These are phyloP conservation scores for Trididemnum clinides DNA, from an alignment of 23 tunicate genomes.

Conservation along the genomic window DNA sequence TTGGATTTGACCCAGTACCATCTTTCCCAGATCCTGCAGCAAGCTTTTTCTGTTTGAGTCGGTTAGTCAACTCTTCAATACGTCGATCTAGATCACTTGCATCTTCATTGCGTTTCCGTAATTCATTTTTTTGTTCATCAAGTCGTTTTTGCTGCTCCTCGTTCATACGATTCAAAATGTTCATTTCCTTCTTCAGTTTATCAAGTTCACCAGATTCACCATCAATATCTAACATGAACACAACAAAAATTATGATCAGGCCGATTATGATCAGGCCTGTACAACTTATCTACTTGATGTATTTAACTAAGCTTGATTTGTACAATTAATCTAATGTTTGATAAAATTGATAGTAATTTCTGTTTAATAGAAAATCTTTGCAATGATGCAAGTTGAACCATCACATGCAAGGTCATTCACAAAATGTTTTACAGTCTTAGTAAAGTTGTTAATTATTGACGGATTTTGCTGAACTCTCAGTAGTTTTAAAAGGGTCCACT, in stretches of 20 bases:
- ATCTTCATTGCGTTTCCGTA: conserved; percentile 81
- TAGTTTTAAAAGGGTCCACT: too few species aligned
- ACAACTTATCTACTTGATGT: neutral
- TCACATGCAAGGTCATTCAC: too few species aligned
- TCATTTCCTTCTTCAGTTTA: conserved; percentile 59
- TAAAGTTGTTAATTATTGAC: too few species aligned
- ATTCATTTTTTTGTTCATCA: conserved; percentile 60
- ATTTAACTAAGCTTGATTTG: neutral
- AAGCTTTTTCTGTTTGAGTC: conserved; percentile 63
- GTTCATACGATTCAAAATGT: conserved; percentile 73
- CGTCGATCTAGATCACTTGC: conserved; percentile 78
- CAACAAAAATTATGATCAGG: neutral
- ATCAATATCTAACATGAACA: neutral
- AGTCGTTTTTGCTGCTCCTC: conserved; percentile 76
- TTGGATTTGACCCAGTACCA: too few species aligned
- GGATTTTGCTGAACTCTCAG: too few species aligned
- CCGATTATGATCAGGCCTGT: neutral
- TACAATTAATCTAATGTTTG: too few species aligned
- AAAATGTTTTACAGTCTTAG: too few species aligned
- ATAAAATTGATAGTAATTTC: too few species aligned
- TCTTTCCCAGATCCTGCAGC: conserved; percentile 36
- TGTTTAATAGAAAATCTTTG: too few species aligned
- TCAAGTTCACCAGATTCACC: conserved; percentile 52
- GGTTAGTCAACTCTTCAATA: conserved; percentile 79
- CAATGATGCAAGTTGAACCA: too few species aligned